Conservation (phyloP, 2,888 invertebrate species). For the Conchocele bisecta region DNA sequence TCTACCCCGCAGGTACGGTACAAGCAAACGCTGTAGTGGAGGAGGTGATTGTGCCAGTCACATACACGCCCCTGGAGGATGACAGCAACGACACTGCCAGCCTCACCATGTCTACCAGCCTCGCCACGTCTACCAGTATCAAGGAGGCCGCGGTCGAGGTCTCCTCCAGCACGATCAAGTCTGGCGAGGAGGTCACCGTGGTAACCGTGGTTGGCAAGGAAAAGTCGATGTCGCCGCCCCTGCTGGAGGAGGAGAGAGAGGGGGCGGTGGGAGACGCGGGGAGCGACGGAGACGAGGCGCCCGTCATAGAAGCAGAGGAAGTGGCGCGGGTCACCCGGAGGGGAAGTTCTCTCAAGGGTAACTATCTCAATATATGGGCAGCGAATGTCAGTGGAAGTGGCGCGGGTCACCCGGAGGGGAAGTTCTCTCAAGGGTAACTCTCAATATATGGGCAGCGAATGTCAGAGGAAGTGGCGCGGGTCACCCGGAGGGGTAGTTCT, state of each 20-base stretch:
- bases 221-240: constrained; percentile 51
- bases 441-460: no score
- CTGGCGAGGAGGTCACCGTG: constrained; percentile 20
- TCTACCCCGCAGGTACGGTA: no score
- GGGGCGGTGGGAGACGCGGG: constrained; percentile 24
- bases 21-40: constrained; percentile 51
- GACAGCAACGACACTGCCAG: constrained; percentile 8
- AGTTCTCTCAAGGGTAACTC: no score
- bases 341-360: constrained; percentile 1
- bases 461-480: no score
- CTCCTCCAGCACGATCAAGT: background rate
- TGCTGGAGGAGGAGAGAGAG: constrained; percentile 51
- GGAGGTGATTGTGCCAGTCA: constrained; percentile 39
- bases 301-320: constrained; percentile 31
- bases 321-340: constrained; percentile 22
- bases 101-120: constrained; percentile 1
- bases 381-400: no score
- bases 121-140: constrained; percentile 2
- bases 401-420: no score
- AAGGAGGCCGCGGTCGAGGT: constrained; percentile 22
- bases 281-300: constrained; percentile 18
- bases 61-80: constrained; percentile 49
- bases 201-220: constrained; percentile 24
- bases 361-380: no score
- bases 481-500: no score